These are phyloP conservation scores for Ditylenchus dipsaci DNA, from an alignment of 1,140 invertebrate genomes.

Conservation along the genomic window DNA sequence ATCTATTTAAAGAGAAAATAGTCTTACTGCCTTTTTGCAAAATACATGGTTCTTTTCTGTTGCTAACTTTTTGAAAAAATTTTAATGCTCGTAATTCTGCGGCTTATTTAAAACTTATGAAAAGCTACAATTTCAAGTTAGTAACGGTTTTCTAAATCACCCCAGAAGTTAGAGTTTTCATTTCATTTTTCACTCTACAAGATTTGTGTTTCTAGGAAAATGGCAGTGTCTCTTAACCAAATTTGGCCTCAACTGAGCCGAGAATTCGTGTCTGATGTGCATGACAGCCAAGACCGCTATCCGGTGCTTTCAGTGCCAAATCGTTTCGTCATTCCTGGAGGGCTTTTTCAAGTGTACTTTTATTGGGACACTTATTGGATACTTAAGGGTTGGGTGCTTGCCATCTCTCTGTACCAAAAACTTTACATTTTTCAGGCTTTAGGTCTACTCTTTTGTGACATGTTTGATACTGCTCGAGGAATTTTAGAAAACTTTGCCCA, in stretches of 20 bases:
- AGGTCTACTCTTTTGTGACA: conserved; percentile 70
- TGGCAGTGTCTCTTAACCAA: conserved; percentile 60
- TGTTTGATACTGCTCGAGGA: conserved; percentile 71
- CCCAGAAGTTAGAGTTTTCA: too few species aligned
- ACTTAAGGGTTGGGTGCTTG: conserved; percentile 66
- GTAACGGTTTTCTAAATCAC: too few species aligned
- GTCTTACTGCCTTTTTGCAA: too few species aligned
- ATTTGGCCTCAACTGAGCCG: conserved; percentile 80
- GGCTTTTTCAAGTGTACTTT: conserved; percentile 76
- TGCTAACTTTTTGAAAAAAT: too few species aligned
- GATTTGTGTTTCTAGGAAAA: conserved; percentile 37
- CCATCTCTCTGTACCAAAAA: neutral
- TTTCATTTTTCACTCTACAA: too few species aligned
- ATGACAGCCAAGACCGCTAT: conserved; percentile 66
- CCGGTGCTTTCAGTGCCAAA: conserved; percentile 82
- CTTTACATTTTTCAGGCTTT: neutral
- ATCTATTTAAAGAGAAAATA: too few species aligned
- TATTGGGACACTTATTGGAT: conserved; percentile 95
- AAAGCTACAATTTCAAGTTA: too few species aligned
- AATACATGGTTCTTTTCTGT: too few species aligned
- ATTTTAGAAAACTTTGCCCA: conserved; percentile 65
- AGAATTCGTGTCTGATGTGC: conserved; percentile 69
- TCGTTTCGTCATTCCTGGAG: conserved; percentile 83
- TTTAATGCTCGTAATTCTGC: too few species aligned
- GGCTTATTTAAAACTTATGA: too few species aligned